These are phyloP conservation scores for Nephotettix cincticeps DNA, from an alignment of 1,140 invertebrate species.

Conservation along the genomic window DNA sequence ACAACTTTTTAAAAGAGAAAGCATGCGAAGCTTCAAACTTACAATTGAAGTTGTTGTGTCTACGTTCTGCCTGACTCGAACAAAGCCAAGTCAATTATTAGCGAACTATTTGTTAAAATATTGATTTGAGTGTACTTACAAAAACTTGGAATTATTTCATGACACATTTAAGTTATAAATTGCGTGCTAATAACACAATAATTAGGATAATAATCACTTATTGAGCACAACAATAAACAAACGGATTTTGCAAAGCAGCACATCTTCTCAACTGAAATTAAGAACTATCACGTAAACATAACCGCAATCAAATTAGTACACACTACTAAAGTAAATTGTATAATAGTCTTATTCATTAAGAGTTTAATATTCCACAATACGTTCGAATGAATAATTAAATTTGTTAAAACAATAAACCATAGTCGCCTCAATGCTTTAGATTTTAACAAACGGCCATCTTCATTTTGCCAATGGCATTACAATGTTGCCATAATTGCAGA, in stretches of 20 bases:
- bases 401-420: constrained; percentile 22
- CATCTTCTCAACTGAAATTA: neutral
- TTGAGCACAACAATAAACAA: constrained; percentile 28
- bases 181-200: neutral
- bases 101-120: no score
- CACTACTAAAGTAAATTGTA: no score
- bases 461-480: constrained; percentile 35
- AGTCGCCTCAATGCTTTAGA: constrained; percentile 6
- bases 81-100: no score
- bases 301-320: no score
- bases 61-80: no score
- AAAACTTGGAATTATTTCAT: neutral
- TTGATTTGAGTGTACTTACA: constrained; percentile 2
- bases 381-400: constrained; percentile 17
- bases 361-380: neutral
- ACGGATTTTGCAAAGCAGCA: constrained; percentile 11
- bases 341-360: no score
- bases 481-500: constrained; percentile 38
- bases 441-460: constrained; percentile 37
- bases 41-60: no score
- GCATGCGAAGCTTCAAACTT: no score
- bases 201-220: neutral
- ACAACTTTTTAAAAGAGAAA: no score
- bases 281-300: no score
- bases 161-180: neutral